phyloP scores from a whole-genome alignment of 2,797 vertebrate genomes.

The Spatula clypeata region DNA sequence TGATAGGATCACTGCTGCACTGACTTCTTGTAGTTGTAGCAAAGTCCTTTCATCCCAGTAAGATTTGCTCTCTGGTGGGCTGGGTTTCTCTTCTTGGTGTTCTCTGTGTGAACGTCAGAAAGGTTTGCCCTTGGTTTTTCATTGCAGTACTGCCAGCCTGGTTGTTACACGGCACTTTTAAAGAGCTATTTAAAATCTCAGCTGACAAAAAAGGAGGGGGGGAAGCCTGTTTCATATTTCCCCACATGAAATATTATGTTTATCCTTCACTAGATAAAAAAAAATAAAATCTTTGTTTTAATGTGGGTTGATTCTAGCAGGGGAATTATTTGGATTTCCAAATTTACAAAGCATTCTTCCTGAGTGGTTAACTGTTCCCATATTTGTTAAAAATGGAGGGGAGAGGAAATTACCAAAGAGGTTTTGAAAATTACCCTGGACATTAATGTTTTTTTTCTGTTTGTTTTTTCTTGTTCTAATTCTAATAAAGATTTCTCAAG shows the following conservation, averaged over 20 bases:
- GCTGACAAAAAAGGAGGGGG: background rate
- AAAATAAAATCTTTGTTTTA: slow-evolving; percentile 47
- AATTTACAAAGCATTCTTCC: slow-evolving; percentile 74
- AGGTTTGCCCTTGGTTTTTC: background rate
- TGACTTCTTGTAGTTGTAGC: background rate
- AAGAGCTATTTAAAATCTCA: slow-evolving; percentile 36
- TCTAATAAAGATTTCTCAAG: slow-evolving; percentile 53
- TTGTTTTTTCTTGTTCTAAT: slow-evolving; percentile 33
- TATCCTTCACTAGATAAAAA: slow-evolving; percentile 52
- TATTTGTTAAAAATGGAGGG: slow-evolving; percentile 54
- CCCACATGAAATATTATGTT: slow-evolving; percentile 18
- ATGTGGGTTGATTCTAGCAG: slow-evolving; percentile 54
- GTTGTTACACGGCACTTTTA: background rate
- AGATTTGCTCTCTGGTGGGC: background rate
- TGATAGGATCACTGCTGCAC: background rate
- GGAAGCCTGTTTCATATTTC: slow-evolving; percentile 32
- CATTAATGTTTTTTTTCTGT: slow-evolving; percentile 23
- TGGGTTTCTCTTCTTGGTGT: background rate
- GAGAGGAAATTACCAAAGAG: slow-evolving; percentile 60
- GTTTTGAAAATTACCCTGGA: slow-evolving; percentile 59
- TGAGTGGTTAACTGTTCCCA: slow-evolving; percentile 76
- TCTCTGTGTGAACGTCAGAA: background rate
- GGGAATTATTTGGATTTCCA: slow-evolving; percentile 74
- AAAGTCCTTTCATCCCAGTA: background rate
- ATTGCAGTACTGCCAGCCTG: background rate